These are phyloP conservation scores for Phytoseiulus persimilis DNA, from an alignment of 2,888 invertebrate species.

Conservation along the genomic window DNA sequence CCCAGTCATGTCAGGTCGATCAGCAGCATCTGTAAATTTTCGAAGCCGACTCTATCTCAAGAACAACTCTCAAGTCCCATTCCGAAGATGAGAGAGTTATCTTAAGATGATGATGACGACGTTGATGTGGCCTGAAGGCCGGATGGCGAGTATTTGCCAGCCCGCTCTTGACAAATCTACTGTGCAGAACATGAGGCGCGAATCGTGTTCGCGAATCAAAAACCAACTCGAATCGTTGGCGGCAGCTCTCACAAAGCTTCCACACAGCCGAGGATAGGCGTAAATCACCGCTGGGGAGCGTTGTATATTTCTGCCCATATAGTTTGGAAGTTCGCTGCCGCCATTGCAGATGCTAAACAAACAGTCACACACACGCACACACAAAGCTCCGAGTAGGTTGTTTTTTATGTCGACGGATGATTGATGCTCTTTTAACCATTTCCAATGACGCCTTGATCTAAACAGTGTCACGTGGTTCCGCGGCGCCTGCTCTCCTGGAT, in stretches of 20 bases:
- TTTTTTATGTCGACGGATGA: neutral
- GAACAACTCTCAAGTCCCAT: neutral
- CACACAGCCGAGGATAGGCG: neutral
- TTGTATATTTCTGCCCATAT: neutral
- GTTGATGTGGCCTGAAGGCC: neutral
- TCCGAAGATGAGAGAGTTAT: neutral
- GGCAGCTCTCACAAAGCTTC: neutral
- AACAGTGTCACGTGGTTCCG: neutral
- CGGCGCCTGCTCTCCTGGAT: neutral
- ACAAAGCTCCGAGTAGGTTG: neutral
- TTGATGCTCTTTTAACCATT: neutral
- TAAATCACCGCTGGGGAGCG: neutral
- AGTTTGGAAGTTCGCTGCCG: neutral
- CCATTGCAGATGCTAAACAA: neutral
- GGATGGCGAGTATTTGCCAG: neutral
- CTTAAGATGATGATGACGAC: neutral
- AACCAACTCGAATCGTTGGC: neutral
- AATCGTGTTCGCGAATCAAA: neutral
- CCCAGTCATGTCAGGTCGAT: neutral
- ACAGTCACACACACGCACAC: neutral
- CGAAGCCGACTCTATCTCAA: neutral
- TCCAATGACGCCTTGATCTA: neutral
- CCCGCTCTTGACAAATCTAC: neutral
- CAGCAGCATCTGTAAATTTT: neutral
- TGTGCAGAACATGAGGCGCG: neutral